Base-by-base conservation (phyloP, 2,797 vertebrate genomes). In the Euthynnus affinis region DNA sequence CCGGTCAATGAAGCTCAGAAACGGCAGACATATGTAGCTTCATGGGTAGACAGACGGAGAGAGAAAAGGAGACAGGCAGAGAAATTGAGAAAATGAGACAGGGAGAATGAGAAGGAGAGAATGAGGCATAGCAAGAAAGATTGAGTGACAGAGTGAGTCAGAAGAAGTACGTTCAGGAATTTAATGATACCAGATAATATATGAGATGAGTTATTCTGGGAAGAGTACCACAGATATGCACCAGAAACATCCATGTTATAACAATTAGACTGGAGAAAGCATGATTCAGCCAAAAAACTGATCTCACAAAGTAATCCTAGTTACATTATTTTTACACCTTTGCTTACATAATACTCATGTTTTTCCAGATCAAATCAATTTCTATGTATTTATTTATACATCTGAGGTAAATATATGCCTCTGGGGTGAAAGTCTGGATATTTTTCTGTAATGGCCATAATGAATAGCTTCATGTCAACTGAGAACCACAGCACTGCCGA, bases 111-210 rank as follows among this genome's bases (percentile, higher is more conserved):
- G 4, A 64, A 25, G 6, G 44, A 20, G 15, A 69, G 4, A 69
- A 29, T 5, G 44, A 83, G 48, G 34, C 29, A 81, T 17, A 74
- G 34, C 2, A 18, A 70, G 82, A 81, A 42, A 81, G 71, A 82
- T 20, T 69, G 74, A 83, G 79, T 75, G 80, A 85, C 72, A 67
- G 68, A 73, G 64, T 62, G 80, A 91, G 74, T 77, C 32, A 67
- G 59, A 75, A 74, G 62, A 81, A 10, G 48, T 68, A 56, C 29
- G 27, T 74, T 85, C 70, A 83, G 77, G 63, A 85, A 80, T 87
- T 84, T 83, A 86, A 87, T 89, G 71, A 86, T 48, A 75, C 48
- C 78, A 82, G 66, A 88, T 77, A 84, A 86, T 73, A 73, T 74
- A 77, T 52, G 62, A 83, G 68, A 80, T 74, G 65, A 83, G 68